Base-by-base conservation (phyloP, 2,113 vertebrate species). In the Ictalurus punctatus region DNA sequence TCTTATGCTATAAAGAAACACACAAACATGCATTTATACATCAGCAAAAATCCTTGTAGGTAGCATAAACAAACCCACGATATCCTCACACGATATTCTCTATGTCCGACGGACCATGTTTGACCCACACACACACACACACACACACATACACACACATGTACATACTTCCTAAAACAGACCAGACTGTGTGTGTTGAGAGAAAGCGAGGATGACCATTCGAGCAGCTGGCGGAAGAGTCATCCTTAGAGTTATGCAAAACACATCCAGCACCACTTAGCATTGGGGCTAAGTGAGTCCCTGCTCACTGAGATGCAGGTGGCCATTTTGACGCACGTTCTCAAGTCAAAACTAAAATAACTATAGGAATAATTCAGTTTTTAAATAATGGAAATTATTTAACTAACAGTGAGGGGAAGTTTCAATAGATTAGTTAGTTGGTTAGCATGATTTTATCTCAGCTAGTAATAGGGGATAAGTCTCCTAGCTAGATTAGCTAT, bases 221-320 rank as follows among this genome's bases (percentile, higher is more conserved):
- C 65, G 73, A 82, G 87, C 83, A 69, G 74, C 87, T 87, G 67
- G 65, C 9, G 83, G 86, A 85, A 90, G 83, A 90, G 40, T 37
- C n/a, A 54, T 19, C 37, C 40, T 54, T 44, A 78, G 83, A 80
- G 63, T 88, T 90, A 85, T 81, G 83, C 89, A 90, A 90, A 90
- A 74, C 83, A 82, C 37, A 37, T 63, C n/a, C 37, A 88, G 74
- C 19, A 81, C 17, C 84, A 23, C 44, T 48, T 65, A 65, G 59
- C 82, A 65, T 8, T 48, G 13, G 23, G 4, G 23, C 37, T 17
- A 84, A 84, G 6, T 7, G 44, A 48, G 6, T 82, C n/a, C 19
- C 0, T 25, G 83, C 27, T 48, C 59, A 48, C 7, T 69, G 40
- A 85, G 25, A 85, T 0, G 5, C 34, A 59, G 56, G n/a, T 7